Evolutionary conservation across 92 coral and sea anemone species (phyloP), one percentile per base, ranked within the genome.

Genomic region (Epizoanthus ramosus): DNA sequence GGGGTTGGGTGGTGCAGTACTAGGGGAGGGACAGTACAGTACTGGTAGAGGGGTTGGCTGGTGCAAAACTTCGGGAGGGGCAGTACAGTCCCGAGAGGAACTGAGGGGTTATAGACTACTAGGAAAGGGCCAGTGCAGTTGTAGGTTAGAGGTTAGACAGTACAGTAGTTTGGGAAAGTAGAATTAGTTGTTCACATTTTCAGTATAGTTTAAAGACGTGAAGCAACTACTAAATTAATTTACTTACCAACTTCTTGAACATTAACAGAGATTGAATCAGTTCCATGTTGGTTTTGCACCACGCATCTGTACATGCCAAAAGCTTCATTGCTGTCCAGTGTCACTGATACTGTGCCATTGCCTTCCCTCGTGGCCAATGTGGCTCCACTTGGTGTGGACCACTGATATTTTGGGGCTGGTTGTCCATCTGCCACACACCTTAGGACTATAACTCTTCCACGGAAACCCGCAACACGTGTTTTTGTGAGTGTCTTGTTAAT

Each of bases 181-280:
- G 2, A 2, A 35, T 35, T 35, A 35, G 2, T 35, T 35, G 2
- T 4, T 4, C 39, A 35, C 39, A 2, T 35, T 45, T 2, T 45
- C 8, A 45, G 8, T 6, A 45, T 45, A 8, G 8, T 45, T 1
- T 9, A 45, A 45, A 45, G 6, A 47, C 8, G 53, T 47, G 53
- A 47, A 47, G n/a, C n/a, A n/a, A 41, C 47, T 41, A 8, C 8
- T 12, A 1, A 10, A 47, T 47, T 10, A 47, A 47, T 47, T 47
- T 47, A 47, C 99, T 83, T 92, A 96, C 99, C 98, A 54, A 93
- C 95, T 96, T 92, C 85, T 33, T 88, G 86, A 23, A 96, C 84
- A 2, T 47, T 81, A 17, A 96, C 89, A 53, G 68, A 75, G 66
- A 81, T 89, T 12, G 72, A 60, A 39, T 92, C 97, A 2, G 59